Evolutionary conservation across 2,888 invertebrate species (phyloP).

Genomic region (Alloscopus bannaensis): DNA sequence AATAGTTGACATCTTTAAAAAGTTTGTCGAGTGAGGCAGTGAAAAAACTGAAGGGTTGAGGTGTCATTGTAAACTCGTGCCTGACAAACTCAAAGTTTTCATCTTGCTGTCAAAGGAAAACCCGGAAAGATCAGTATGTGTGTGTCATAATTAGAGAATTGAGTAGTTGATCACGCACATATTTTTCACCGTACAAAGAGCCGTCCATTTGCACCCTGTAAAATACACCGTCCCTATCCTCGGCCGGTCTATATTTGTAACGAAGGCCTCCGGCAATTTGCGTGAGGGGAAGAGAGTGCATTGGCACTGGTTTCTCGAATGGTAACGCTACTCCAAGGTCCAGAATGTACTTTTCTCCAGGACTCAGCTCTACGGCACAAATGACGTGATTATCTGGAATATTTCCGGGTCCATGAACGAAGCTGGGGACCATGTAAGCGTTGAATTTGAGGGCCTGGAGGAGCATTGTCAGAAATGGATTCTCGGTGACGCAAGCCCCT

Average conservation of each 20-base stretch:
- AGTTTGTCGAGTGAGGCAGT: constrained; percentile 18
- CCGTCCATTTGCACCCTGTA: constrained; percentile 55
- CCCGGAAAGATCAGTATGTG: too few relatives aligned
- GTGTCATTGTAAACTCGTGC: constrained; percentile 52
- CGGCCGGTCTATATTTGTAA: constrained; percentile 46
- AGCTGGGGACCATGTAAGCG: constrained; percentile 56
- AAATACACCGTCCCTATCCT: constrained; percentile 15
- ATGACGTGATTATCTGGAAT: constrained; percentile 62
- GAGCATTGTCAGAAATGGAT: constrained; percentile 55
- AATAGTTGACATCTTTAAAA: constrained; percentile 35
- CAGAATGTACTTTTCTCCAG: constrained; percentile 58
- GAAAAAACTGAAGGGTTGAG: constrained; percentile 38
- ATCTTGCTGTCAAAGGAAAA: constrained; percentile 48
- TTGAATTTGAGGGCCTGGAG: constrained; percentile 63
- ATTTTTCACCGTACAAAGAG: constrained; percentile 39
- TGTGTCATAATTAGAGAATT: too few relatives aligned
- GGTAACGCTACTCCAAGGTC: constrained; percentile 65
- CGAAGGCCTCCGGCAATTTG: constrained; percentile 51
- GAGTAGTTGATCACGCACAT: constrained; percentile 25
- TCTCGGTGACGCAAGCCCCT: constrained; percentile 68
- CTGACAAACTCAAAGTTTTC: constrained; percentile 19
- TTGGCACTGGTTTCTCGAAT: constrained; percentile 58
- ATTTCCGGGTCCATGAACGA: constrained; percentile 45
- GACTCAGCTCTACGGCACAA: constrained; percentile 59
- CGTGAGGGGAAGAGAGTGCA: constrained; percentile 57